Evolutionary conservation across 2,113 vertebrate species (phyloP), one percentile per base, ranked within the genome.

Genomic region (Ranitomeya variabilis): DNA sequence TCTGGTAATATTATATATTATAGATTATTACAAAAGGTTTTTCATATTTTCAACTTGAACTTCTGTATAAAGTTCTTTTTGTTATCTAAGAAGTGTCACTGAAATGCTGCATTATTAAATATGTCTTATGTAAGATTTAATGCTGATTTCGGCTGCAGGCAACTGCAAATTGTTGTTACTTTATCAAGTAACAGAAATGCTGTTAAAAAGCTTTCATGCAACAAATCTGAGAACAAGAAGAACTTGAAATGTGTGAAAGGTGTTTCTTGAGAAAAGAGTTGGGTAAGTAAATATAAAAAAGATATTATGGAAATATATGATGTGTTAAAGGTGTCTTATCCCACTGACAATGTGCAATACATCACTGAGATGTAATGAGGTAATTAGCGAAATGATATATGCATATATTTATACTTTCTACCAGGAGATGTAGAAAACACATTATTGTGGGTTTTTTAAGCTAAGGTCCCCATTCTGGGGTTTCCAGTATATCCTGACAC

Each of bases 171-270:
- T 87, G 74, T 64, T 62, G 57, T 62, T 62, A 79, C 76, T 87
- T 86, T 79, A 87, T 78, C 62, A 87, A 55, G 73, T 87, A 67
- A 79, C 45, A 69, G 60, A 80, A 87, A 55, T 86, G 62, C 62
- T 87, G 85, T 78, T 87, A 87, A 79, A 80, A 79, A 83, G 64
- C 81, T 83, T 52, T 86, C 85, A 78, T 86, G 74, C 74, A 79
- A 66, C 60, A 78, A 83, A 52, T 79, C 37, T 86, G 76, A 86
- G 85, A 85, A 85, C 11, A 86, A 86, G 23, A 79, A 62, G 60
- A 66, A 62, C 19, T 67, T 66, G 37, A 64, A 60, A 87, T 79
- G 76, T 87, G 85, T 87, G 74, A 87, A 87, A 80, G 74, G 60
- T 87, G 85, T 66, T 66, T 87, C 81, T 87, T 64, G 9, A 86